phyloP scores from a whole-genome alignment of 1,140 invertebrate genomes.

The Ostrea edulis region DNA sequence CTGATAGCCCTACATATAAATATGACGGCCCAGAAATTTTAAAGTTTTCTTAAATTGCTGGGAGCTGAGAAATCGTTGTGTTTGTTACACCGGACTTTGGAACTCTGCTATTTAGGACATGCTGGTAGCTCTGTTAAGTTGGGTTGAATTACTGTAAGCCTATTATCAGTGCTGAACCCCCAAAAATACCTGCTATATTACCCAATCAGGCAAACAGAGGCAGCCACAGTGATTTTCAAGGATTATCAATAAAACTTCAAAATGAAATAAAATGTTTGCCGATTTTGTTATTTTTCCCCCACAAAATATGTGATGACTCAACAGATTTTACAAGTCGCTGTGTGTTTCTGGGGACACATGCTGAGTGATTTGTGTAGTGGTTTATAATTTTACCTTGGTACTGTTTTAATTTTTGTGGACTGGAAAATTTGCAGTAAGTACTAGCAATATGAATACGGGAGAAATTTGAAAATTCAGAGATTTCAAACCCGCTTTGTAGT shows the following conservation, averaged over 20 bases:
- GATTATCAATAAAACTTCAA: slow-evolving; percentile 33
- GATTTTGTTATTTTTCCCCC: not conserved
- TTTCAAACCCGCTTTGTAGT: no score
- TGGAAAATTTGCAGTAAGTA: no score
- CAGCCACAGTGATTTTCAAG: not conserved
- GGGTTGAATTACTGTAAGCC: slow-evolving; percentile 12
- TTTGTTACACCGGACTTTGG: slow-evolving; percentile 1
- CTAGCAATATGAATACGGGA: no score
- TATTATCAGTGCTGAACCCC: not conserved
- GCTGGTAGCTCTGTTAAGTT: not conserved
- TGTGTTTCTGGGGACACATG: not conserved
- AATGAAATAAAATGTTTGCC: slow-evolving; percentile 17
- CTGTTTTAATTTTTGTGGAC: no score
- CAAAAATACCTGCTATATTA: not conserved
- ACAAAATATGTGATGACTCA: not conserved
- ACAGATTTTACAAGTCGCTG: not conserved
- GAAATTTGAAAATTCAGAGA: no score
- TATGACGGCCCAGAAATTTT: not conserved
- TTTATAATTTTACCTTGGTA: no score
- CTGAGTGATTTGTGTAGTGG: no score
- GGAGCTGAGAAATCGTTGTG: not conserved
- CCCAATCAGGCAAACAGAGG: not conserved
- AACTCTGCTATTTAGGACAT: not conserved
- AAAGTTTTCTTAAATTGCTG: slow-evolving; percentile 1
- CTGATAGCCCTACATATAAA: not conserved